Percentiles rank a stretch among this genome's conserved stretches.
Evolutionary conservation across 2,113 vertebrate species (phyloP).

Genomic region (Sebastes fasciatus): DNA sequence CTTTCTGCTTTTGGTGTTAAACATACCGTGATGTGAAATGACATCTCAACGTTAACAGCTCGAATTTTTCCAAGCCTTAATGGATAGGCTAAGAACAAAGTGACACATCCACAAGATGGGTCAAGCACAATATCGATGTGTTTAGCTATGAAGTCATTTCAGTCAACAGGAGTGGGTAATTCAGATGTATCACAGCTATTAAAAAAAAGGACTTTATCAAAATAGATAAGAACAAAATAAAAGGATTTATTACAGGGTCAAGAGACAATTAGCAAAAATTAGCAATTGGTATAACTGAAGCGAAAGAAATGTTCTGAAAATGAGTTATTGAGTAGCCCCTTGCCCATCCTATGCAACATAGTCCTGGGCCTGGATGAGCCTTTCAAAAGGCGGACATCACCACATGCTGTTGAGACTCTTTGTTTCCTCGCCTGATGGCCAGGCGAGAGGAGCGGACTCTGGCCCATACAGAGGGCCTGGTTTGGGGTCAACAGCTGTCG

Average conservation of each 20-base stretch:
- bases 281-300: neutral
- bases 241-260: neutral
- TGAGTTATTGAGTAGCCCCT: neutral
- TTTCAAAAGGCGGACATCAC: neutral
- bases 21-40: neutral
- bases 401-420: neutral
- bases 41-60: neutral
- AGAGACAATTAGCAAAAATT: neutral
- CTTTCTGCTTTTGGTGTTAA: neutral
- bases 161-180: neutral
- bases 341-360: neutral
- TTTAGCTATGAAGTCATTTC: neutral
- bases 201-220: neutral
- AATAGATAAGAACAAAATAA: neutral
- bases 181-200: neutral
- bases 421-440: neutral
- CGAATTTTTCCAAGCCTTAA: neutral
- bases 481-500: slow-evolving; percentile 36
- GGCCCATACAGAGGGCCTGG: neutral
- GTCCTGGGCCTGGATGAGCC: neutral
- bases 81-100: neutral
- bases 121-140: neutral
- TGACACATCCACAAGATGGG: neutral
- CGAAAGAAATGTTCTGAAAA: neutral
- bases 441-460: neutral